Conservation (phyloP, 2,113 vertebrate species). For the Speoplatyrhinus poulsoni region DNA sequence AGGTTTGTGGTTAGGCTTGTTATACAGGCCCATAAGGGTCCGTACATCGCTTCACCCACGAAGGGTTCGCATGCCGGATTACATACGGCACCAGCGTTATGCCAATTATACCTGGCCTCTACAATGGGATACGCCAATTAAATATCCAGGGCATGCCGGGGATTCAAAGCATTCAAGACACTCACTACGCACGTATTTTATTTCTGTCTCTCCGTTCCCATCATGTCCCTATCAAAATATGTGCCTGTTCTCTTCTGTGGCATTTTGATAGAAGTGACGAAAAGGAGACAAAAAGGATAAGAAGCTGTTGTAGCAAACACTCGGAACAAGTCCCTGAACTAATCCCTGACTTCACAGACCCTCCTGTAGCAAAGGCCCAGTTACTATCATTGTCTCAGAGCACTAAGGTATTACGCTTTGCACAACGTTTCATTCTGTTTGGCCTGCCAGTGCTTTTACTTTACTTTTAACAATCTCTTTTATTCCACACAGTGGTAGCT, state of each 20-base stretch:
- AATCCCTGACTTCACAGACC: too few species aligned
- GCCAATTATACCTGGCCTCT: conserved; percentile 52
- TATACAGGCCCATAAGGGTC: conserved; percentile 37
- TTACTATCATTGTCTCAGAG: too few species aligned
- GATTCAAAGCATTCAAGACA: conserved; percentile 38
- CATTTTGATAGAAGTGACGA: too few species aligned
- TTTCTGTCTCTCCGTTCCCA: conserved; percentile 22
- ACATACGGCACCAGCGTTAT: conserved; percentile 58
- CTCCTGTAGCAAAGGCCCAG: too few species aligned
- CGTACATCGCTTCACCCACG: conserved; percentile 32
- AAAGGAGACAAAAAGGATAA: too few species aligned
- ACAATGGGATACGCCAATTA: conserved; percentile 61
- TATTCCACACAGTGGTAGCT: too few species aligned
- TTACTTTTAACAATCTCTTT: conserved; percentile 18
- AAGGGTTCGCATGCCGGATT: conserved; percentile 56
- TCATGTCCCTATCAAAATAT: conserved; percentile 25
- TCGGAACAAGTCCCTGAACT: too few species aligned
- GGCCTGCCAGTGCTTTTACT: conserved; percentile 19
- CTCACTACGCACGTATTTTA: conserved; percentile 27
- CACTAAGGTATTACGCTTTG: too few species aligned
- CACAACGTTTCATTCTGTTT: conserved; percentile 2
- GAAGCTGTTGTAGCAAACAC: too few species aligned
- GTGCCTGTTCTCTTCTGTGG: conserved; percentile 4
- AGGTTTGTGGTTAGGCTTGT: conserved; percentile 58
- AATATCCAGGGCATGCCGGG: conserved; percentile 35